Conservation (phyloP, 2,888 invertebrate species). For the Synanthedon myopaeformis region DNA sequence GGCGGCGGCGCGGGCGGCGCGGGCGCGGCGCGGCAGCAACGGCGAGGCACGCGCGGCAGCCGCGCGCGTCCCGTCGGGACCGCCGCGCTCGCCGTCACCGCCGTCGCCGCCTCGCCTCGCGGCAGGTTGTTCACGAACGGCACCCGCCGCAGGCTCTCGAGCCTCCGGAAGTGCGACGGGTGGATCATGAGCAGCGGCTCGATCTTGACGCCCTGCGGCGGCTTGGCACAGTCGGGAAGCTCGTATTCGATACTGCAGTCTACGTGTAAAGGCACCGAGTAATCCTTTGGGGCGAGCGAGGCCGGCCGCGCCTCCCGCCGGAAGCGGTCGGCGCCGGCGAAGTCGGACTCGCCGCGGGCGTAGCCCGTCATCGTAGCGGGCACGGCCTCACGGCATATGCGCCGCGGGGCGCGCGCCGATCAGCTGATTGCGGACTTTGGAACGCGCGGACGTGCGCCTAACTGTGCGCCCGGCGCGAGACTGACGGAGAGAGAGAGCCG, state of each 20-base stretch:
- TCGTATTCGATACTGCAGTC: constrained; percentile 94
- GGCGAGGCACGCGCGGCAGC: constrained; percentile 18
- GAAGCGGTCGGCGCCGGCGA: constrained; percentile 60
- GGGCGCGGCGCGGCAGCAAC: constrained; percentile 24
- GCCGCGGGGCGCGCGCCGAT: constrained; percentile 60
- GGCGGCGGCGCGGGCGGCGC: constrained; percentile 23
- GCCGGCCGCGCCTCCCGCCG: constrained; percentile 59
- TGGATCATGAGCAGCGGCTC: constrained; percentile 91
- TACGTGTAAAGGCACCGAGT: constrained; percentile 87
- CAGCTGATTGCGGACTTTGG: constrained; percentile 42
- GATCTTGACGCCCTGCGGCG: constrained; percentile 84
- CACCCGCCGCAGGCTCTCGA: constrained; percentile 84
- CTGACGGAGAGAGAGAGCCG: constrained; percentile 35
- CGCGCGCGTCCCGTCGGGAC: constrained; percentile 20
- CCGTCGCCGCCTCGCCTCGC: constrained; percentile 59
- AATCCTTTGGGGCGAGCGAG: constrained; percentile 78
- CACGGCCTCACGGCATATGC: constrained; percentile 65
- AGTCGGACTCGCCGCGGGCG: constrained; percentile 62
- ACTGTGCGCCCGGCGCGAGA: constrained; percentile 39
- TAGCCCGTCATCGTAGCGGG: constrained; percentile 64
- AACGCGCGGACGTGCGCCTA: constrained; percentile 37
- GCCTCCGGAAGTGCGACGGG: constrained; percentile 89
- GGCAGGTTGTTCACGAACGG: constrained; percentile 88
- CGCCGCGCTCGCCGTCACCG: constrained; percentile 21
- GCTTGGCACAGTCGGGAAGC: constrained; percentile 89